Conservation (phyloP, 2,113 vertebrate species). For the Grallaria varia region DNA sequence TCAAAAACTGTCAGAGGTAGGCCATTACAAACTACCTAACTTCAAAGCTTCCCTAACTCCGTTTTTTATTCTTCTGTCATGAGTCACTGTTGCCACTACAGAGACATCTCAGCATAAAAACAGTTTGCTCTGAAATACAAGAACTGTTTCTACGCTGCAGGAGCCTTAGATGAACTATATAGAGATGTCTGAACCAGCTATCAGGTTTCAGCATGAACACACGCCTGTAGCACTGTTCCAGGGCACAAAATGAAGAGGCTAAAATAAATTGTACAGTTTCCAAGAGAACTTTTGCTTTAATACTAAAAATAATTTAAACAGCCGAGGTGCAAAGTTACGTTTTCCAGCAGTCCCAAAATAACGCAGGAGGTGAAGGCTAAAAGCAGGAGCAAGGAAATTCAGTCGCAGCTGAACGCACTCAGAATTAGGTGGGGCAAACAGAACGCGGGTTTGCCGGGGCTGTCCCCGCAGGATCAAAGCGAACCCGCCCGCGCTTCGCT, state of each 20-base stretch:
- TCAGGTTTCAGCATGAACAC: conserved; percentile 9
- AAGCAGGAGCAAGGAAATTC: neutral
- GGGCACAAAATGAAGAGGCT: neutral
- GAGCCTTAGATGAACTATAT: neutral
- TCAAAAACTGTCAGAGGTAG: neutral
- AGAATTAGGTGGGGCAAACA: neutral
- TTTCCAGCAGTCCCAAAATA: neutral
- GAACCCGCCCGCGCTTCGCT: too few species aligned
- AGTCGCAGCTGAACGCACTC: neutral
- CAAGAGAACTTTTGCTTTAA: neutral
- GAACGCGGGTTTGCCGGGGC: too few species aligned
- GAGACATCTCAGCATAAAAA: neutral
- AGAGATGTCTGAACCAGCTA: neutral
- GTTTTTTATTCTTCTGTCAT: neutral
- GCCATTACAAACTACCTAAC: neutral
- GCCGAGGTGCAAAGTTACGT: neutral
- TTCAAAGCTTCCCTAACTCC: neutral
- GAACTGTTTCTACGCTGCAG: neutral
- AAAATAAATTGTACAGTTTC: neutral
- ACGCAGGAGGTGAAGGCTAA: neutral
- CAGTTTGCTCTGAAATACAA: conserved; percentile 12
- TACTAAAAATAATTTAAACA: neutral
- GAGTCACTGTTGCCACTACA: neutral
- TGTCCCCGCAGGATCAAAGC: too few species aligned
- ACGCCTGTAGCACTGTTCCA: neutral